Percentiles rank a stretch among this genome's conserved stretches.
These are phyloP conservation scores for Motacilla alba DNA, from an alignment of 2,113 vertebrate species.

Conservation along the genomic window DNA sequence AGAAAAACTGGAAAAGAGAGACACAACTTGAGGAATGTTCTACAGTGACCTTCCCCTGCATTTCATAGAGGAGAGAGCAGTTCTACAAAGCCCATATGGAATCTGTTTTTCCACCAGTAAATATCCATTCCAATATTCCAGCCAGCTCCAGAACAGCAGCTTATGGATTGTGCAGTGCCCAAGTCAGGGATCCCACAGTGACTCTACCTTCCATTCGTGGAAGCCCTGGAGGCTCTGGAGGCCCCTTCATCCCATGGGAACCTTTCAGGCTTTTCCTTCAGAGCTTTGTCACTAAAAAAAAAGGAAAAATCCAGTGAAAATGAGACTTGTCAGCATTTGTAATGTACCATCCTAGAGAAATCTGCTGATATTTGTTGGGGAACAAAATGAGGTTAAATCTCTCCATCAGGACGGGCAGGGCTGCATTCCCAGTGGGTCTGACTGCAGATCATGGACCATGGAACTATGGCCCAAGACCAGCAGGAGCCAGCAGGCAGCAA, in stretches of 20 bases:
- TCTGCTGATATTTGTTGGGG: background rate
- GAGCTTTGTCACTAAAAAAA: background rate
- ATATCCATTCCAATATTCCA: background rate
- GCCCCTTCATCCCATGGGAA: background rate
- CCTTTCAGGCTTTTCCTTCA: background rate
- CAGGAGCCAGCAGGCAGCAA: background rate
- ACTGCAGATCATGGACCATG: accelerated
- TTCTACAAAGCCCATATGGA: background rate
- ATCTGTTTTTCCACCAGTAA: background rate
- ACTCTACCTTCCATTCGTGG: constrained; percentile 6
- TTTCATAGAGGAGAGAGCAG: background rate
- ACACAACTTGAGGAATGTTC: background rate
- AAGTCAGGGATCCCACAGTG: background rate
- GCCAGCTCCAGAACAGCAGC: background rate
- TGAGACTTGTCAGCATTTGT: background rate
- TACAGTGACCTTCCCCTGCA: background rate
- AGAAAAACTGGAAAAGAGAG: constrained; percentile 21
- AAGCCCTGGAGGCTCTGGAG: background rate
- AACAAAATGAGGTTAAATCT: background rate
- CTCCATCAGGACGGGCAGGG: accelerated
- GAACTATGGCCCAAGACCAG: background rate
- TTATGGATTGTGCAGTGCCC: background rate
- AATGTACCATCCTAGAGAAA: background rate
- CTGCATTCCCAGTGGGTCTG: background rate
- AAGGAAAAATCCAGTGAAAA: background rate